These are phyloP conservation scores for Percina caprodes DNA, from an alignment of 2,113 vertebrate species.

Conservation along the genomic window DNA sequence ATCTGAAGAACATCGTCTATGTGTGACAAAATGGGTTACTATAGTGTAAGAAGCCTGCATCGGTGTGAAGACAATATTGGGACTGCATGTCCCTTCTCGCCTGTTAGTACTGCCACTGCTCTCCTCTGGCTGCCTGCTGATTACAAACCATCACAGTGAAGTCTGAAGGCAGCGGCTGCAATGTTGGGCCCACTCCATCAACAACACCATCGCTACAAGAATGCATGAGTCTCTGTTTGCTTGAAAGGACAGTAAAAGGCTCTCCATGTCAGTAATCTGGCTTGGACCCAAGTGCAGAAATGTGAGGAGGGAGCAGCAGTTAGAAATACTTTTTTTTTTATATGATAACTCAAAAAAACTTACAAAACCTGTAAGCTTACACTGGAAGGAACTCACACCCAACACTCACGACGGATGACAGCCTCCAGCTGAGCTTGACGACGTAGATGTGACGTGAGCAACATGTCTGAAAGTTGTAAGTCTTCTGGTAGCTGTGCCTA, in stretches of 20 bases:
- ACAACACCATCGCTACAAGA: neutral
- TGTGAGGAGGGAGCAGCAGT: too few species aligned
- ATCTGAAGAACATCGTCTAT: neutral
- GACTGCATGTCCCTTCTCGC: conserved; percentile 11
- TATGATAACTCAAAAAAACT: too few species aligned
- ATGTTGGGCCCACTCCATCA: conserved; percentile 4
- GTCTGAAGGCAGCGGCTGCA: neutral
- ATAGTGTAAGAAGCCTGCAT: neutral
- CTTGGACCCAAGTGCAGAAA: too few species aligned
- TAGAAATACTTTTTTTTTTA: too few species aligned
- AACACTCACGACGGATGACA: too few species aligned
- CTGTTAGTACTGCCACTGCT: neutral
- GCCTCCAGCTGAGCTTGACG: too few species aligned
- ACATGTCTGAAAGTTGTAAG: too few species aligned
- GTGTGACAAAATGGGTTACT: neutral
- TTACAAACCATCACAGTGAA: conserved; percentile 20
- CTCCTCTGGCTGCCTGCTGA: conserved; percentile 2
- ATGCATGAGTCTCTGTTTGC: neutral
- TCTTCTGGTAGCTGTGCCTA: too few species aligned
- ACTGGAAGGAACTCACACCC: too few species aligned
- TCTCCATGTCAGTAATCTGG: neutral
- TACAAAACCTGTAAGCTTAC: too few species aligned
- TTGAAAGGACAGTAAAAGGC: neutral
- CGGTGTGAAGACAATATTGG: conserved; percentile 1
- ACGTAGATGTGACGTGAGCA: too few species aligned